phyloP scores from a whole-genome alignment of 2,113 vertebrate species.

The Ammospiza caudacuta region DNA sequence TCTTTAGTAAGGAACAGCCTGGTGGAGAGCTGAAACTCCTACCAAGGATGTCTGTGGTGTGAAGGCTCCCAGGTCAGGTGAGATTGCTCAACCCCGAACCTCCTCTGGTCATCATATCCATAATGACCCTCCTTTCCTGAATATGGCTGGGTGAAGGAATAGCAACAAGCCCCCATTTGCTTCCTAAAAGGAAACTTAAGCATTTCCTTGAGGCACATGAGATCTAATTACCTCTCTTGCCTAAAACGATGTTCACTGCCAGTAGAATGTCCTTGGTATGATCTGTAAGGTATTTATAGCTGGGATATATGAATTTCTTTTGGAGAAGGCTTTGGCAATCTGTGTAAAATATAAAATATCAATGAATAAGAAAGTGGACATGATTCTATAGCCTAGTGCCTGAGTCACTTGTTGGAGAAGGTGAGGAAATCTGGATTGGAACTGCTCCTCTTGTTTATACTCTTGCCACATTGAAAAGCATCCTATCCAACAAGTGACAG shows the following conservation, averaged over 20 bases:
- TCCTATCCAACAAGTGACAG: neutral
- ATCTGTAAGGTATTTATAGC: neutral
- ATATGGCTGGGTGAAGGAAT: neutral
- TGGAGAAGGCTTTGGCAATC: neutral
- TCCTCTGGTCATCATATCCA: neutral
- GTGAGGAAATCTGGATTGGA: neutral
- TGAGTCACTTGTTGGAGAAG: neutral
- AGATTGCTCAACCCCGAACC: neutral
- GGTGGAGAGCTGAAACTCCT: neutral
- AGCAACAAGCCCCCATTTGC: neutral
- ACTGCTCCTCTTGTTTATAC: neutral
- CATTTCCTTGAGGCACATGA: neutral
- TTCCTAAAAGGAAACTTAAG: neutral
- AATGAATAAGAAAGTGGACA: neutral
- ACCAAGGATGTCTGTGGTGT: neutral
- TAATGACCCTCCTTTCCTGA: rapidly evolving
- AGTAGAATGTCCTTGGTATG: neutral
- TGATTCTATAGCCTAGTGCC: neutral
- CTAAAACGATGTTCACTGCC: neutral
- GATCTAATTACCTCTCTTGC: neutral
- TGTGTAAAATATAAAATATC: neutral
- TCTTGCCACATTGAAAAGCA: neutral
- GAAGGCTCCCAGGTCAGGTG: neutral
- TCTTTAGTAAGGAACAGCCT: neutral
- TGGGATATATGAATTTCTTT: neutral